These are phyloP conservation scores for Takifugu ocellatus DNA, from an alignment of 2,797 vertebrate species.

Conservation along the genomic window DNA sequence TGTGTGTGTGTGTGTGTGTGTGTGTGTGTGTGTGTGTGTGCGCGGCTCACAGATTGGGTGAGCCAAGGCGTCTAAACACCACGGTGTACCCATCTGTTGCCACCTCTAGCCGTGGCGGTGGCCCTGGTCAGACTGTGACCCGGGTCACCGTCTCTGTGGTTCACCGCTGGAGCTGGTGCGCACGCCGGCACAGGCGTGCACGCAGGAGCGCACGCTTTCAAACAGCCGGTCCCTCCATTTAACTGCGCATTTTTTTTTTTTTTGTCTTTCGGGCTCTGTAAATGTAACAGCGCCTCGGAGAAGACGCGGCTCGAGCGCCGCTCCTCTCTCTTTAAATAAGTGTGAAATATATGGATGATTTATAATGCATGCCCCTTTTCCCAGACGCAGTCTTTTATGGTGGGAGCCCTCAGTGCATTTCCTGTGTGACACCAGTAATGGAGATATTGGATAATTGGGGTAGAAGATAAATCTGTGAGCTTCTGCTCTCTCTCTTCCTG, in stretches of 20 bases:
- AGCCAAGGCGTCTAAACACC: constrained; percentile 56
- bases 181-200: background rate
- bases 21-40: constrained; percentile 20
- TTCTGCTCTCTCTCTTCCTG: constrained; percentile 14
- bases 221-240: background rate
- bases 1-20: constrained; percentile 1
- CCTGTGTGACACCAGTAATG: constrained; percentile 57
- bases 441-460: constrained; percentile 70
- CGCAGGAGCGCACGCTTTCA: background rate
- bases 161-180: constrained; percentile 41
- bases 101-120: constrained; percentile 53
- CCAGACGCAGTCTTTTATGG: constrained; percentile 25
- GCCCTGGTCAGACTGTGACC: constrained; percentile 60
- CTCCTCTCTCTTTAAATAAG: constrained; percentile 31
- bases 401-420: constrained; percentile 45
- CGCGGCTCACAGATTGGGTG: constrained; percentile 39
- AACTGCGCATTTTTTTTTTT: background rate
- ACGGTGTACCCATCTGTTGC: constrained; percentile 68
- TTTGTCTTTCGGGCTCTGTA: background rate
- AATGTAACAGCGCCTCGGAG: constrained; percentile 12
- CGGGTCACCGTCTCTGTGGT: constrained; percentile 52
- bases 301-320: constrained; percentile 9
- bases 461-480: constrained; percentile 61
- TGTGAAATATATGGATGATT: constrained; percentile 47
- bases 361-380: constrained; percentile 34